A percentile compares a stretch with the other conserved stretches of the same genome.
These are phyloP conservation scores for Ploceus nigricollis DNA, from an alignment of 2,113 vertebrate species.

Conservation along the genomic window DNA sequence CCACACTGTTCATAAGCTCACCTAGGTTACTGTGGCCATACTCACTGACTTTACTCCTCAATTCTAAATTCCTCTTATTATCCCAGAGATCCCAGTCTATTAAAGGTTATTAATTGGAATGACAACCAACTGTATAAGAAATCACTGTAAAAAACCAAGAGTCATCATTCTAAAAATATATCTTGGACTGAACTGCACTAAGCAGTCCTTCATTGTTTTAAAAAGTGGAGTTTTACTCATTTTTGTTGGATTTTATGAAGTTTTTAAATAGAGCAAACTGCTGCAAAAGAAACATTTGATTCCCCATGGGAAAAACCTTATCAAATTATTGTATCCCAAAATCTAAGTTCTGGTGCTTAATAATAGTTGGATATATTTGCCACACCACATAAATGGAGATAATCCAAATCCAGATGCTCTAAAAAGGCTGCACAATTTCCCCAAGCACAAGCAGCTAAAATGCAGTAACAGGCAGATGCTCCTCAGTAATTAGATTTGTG, in stretches of 20 bases:
- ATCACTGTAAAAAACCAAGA: neutral
- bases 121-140: neutral
- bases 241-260: neutral
- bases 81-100: neutral
- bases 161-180: neutral
- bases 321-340: neutral
- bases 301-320: neutral
- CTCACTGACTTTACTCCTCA: neutral
- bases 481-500: neutral
- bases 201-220: neutral
- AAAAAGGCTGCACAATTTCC: neutral
- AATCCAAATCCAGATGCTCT: neutral
- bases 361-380: neutral
- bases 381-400: neutral
- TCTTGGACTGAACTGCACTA: neutral
- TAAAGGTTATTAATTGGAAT: neutral
- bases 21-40: neutral
- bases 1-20: neutral
- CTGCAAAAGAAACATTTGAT: neutral
- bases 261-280: neutral
- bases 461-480: neutral
- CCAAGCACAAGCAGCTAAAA: neutral
- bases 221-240: neutral
- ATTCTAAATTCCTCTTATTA: neutral
- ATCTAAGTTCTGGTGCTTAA: neutral